Base-by-base conservation (phyloP, 2,888 invertebrate species). In the Drosophila neonasuta region DNA sequence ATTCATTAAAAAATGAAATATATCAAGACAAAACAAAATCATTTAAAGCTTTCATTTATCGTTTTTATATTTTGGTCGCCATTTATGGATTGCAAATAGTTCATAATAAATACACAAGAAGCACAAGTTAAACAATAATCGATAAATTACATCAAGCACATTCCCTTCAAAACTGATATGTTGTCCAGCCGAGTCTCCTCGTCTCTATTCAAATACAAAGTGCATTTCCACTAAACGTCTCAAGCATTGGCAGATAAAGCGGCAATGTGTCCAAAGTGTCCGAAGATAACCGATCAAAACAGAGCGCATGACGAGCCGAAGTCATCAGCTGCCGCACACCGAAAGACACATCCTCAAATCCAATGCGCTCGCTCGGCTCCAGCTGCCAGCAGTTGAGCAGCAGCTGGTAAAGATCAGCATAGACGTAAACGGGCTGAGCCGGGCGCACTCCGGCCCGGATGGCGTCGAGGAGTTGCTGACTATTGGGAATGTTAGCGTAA, bases 341-440 rank as follows among this genome's bases (percentile, higher is more conserved):
- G 81, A 91, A 92, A 4, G 92, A 90, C 15, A 96, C 91, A 67
- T 94, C 93, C 3, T 93, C 91, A 84, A 96, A 96, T 9, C 93
- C 92, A 0, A 96, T 96, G 75, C 97, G 92, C 87, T 97, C 97
- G 66, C 95, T 95, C 10, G 94, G 93, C 89, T 96, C 96, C 13
- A 94, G 91, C 88, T 96, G 95, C 97, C 97, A 97, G 87, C 97
- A 97, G 86, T 96, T 95, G 46, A 95, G 91, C 91, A 96, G 94
- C 61, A 96, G 90, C 89, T 97, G 96, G 90, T 96, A 96, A 30
- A 97, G 91, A 77, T 95, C 95, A 88, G 95, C 95, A 20, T 93
- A 94, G 29, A 95, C 93, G 87, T 95, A 95, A 2, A 93, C 92
- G 1, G 96, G 93, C 87, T 96, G 96, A 0, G 94, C 93, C 0